Percentiles rank a stretch among this genome's conserved stretches.
Evolutionary conservation across 2,888 invertebrate species (phyloP).

Genomic region (Adela reaumurella): DNA sequence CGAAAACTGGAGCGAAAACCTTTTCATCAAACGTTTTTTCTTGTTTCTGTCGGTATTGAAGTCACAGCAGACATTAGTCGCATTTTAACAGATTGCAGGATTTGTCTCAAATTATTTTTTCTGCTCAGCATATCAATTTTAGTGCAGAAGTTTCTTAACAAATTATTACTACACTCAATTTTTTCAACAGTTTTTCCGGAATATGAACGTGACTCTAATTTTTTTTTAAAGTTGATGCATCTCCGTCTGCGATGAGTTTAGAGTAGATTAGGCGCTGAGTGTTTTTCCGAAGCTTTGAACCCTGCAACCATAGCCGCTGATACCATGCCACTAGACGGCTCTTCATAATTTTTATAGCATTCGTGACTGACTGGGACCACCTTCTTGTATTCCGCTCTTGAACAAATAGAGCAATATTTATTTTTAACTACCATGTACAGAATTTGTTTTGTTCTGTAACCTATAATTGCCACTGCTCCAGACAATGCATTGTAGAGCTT

Average conservation of each 20-base stretch:
- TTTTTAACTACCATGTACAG: constrained; percentile 19
- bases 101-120: constrained; percentile 4
- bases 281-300: constrained; percentile 16
- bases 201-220: constrained; percentile 16
- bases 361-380: constrained; percentile 11
- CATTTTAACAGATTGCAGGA: too few species aligned
- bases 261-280: constrained; percentile 18
- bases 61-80: constrained; percentile 3
- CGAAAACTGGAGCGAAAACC: constrained; percentile 4
- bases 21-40: constrained; percentile 10
- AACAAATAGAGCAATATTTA: constrained; percentile 20
- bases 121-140: constrained; percentile 1
- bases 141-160: constrained; percentile 14
- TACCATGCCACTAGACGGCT: constrained; percentile 22
- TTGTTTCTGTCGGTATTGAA: constrained; percentile 7
- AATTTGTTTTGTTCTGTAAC: constrained; percentile 10
- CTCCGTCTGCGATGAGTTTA: constrained; percentile 22
- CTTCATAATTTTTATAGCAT: constrained; percentile 22
- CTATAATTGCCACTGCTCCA: constrained; percentile 7
- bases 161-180: constrained; percentile 21
- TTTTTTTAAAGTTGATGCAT: constrained; percentile 19
- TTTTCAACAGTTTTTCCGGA: constrained; percentile 14
- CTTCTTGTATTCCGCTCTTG: constrained; percentile 12
- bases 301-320: constrained; percentile 20
- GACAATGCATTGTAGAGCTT: background rate